Evolutionary conservation across 53 echinoderm and acorn worm genomes (phyloP).

Genomic region (Stichopus horrens): DNA sequence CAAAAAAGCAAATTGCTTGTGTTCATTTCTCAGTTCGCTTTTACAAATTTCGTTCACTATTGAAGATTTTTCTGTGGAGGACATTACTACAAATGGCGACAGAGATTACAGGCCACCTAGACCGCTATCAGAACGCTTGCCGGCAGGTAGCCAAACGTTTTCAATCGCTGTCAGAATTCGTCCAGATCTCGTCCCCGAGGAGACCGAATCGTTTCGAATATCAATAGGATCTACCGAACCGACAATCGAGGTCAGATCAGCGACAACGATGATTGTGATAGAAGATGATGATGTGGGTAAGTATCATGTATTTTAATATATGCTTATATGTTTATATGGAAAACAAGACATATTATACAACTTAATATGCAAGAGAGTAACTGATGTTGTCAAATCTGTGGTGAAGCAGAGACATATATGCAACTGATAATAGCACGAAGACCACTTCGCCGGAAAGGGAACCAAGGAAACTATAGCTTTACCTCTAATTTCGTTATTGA

Average conservation of each 20-base stretch:
- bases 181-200: neutral
- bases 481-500: too few relatives aligned
- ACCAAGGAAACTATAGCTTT: too few relatives aligned
- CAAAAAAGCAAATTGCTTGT: too few relatives aligned
- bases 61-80: neutral
- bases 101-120: slow-evolving; percentile 3
- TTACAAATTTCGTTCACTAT: neutral
- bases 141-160: neutral
- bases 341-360: too few relatives aligned
- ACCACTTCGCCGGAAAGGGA: too few relatives aligned
- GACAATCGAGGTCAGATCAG: neutral
- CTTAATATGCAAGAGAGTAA: too few relatives aligned
- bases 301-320: too few relatives aligned
- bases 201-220: slow-evolving; percentile 5
- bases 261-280: neutral
- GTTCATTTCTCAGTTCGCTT: too few relatives aligned
- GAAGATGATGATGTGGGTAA: slow-evolving; percentile 12
- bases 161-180: neutral
- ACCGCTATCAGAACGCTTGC: neutral
- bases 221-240: neutral
- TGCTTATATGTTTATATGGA: too few relatives aligned
- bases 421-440: too few relatives aligned
- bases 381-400: too few relatives aligned
- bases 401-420: too few relatives aligned
- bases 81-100: neutral